Evolutionary conservation across 2,113 vertebrate genomes (phyloP).

Genomic region (Lasiurus borealis): DNA sequence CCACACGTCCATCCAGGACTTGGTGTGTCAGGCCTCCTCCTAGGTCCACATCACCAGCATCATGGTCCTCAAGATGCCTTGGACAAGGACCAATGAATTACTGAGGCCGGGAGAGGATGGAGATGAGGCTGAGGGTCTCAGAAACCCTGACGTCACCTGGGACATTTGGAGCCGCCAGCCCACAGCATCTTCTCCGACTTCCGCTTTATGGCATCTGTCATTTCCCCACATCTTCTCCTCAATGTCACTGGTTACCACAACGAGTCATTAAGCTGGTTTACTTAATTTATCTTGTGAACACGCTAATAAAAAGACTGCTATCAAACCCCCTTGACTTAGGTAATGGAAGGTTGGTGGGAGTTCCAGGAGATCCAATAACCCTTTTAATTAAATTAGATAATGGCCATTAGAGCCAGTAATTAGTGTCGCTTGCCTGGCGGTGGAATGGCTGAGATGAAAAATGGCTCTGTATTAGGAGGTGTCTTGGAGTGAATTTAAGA

Average conservation of each 20-base stretch:
- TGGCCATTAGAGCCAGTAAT: slow-evolving; percentile 48
- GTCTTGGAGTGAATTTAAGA: background rate
- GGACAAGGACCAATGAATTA: background rate
- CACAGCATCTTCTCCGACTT: background rate
- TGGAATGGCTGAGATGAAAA: slow-evolving; percentile 59
- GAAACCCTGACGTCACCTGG: accelerated
- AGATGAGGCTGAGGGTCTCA: background rate
- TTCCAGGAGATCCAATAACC: slow-evolving; percentile 49
- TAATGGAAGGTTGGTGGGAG: background rate
- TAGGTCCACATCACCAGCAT: background rate
- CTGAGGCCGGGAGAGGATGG: background rate
- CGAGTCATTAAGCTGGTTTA: slow-evolving; percentile 27
- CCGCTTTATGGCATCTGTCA: background rate
- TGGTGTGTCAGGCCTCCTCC: background rate
- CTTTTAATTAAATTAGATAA: slow-evolving; percentile 66
- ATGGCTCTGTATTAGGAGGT: background rate
- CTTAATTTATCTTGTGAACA: slow-evolving; percentile 58
- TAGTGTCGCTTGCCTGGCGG: slow-evolving; percentile 51
- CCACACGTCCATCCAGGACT: background rate
- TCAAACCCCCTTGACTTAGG: slow-evolving; percentile 14
- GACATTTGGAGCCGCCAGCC: background rate
- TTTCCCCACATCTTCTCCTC: background rate
- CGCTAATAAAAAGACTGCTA: slow-evolving; percentile 47
- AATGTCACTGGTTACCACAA: background rate
- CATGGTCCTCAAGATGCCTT: background rate